Evolutionary conservation across 2,888 invertebrate species (phyloP), one percentile per base, ranked within the genome.

Genomic region (Ernsta delagoae): DNA sequence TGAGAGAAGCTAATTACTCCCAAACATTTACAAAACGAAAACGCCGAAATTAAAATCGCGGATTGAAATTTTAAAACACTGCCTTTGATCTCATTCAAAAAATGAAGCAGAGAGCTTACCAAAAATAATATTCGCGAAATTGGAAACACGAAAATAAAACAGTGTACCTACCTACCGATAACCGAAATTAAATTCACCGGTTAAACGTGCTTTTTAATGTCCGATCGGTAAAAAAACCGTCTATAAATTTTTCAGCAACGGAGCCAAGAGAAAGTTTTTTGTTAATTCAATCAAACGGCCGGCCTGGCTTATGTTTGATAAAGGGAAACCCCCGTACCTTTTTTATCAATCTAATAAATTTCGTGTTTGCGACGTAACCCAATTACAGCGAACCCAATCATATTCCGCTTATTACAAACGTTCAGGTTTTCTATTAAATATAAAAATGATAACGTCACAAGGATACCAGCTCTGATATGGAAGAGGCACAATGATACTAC

Each of bases 251-350:
- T 81, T 88, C 84, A 85, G 81, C 74, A 36, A 36, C 7, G 77
- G 77, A 74, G 79, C 76, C 83, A 81, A 75, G 76, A 45, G 41
- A 86, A 92, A 92, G 85, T 90, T 92, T 86, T 84, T 83, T 86
- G 89, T 83, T 92, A 92, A 92, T 92, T 92, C 89, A 92, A 92
- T 92, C 90, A 90, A 84, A 82, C 77, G 82, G 75, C 81, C 75
- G 75, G 76, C 79, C 80, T 79, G 89, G 87, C 88, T 89, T 89
- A 86, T 84, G 83, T 87, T 88, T 89, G 89, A 88, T 87, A 85
- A 86, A 85, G 89, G 88, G 78, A 81, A 83, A 75, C 75, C 68
- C 78, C 72, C 75, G 78, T 9, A 78, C 74, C 71, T 78, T 80
- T 83, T 80, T 82, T 83, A 83, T 83, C 79, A 75, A 74, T 75